Percentiles rank a stretch among this genome's conserved stretches.
Conservation (phyloP, 2,888 invertebrate genomes). For the Hypomecis atomaria region DNA sequence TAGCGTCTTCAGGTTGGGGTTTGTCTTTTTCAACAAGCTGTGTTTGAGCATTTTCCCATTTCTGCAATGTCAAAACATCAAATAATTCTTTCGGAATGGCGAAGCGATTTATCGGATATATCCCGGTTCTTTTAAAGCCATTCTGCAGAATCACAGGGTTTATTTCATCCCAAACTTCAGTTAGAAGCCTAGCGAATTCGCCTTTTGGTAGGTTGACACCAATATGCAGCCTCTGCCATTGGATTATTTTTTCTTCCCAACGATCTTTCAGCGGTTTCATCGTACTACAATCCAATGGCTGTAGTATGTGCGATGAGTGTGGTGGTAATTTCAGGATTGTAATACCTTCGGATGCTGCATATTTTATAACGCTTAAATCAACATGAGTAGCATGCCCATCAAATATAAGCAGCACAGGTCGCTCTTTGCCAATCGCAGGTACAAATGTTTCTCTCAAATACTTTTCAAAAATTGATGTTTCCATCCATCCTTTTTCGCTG, state of each 20-base stretch:
- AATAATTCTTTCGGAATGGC: slow-evolving; percentile 5
- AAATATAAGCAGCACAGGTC: slow-evolving; percentile 28
- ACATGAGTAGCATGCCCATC: slow-evolving; percentile 31
- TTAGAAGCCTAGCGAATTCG: slow-evolving; percentile 13
- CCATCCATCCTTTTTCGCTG: slow-evolving; percentile 38
- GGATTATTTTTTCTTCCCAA: slow-evolving; percentile 36
- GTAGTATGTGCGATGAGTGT: slow-evolving; percentile 25
- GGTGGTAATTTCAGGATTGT: slow-evolving; percentile 50
- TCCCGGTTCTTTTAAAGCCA: slow-evolving; percentile 13
- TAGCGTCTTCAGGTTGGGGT: slow-evolving; percentile 3
- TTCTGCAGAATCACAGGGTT: slow-evolving; percentile 3
- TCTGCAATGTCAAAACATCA: slow-evolving; percentile 2
- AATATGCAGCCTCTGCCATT: slow-evolving; percentile 12
- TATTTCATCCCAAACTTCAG: slow-evolving; percentile 1
- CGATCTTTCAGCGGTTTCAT: slow-evolving; percentile 46
- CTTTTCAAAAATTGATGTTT: slow-evolving; percentile 46
- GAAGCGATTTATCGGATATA: slow-evolving; percentile 3
- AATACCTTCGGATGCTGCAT: slow-evolving; percentile 48
- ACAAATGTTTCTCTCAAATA: slow-evolving; percentile 46
- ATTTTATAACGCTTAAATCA: slow-evolving; percentile 48
- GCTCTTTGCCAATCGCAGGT: slow-evolving; percentile 18
- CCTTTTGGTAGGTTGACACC: slow-evolving; percentile 8
- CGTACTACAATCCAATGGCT: slow-evolving; percentile 47
- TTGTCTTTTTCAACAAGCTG: slow-evolving; percentile 9
- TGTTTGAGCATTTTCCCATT: background rate